These are phyloP conservation scores for Cardiocondyla obscurior DNA, from an alignment of 1,140 invertebrate genomes.

Conservation along the genomic window DNA sequence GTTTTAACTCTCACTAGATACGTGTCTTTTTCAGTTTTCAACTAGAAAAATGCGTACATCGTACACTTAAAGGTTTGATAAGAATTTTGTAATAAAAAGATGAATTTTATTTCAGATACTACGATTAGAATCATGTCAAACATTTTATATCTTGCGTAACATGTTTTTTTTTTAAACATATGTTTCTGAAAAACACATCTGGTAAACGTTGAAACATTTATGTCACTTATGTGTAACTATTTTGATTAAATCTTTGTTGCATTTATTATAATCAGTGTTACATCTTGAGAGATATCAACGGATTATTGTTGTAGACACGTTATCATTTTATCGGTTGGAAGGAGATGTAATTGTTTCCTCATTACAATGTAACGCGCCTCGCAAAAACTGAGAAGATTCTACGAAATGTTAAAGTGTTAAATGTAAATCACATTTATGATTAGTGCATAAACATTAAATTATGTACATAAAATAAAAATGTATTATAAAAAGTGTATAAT, in stretches of 20 bases:
- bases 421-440: constrained; percentile 18
- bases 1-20: not conserved
- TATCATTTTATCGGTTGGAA: not conserved
- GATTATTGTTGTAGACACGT: constrained; percentile 22
- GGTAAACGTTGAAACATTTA: constrained; percentile 8
- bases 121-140: not conserved
- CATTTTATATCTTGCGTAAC: not conserved
- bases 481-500: constrained; percentile 1
- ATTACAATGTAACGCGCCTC: not conserved
- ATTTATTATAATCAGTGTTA: not conserved
- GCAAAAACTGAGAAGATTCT: constrained; percentile 21
- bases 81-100: constrained; percentile 5
- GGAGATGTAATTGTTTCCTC: not conserved
- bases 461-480: not conserved
- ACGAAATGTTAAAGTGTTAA: constrained; percentile 9
- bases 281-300: constrained; percentile 2
- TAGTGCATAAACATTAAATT: not conserved
- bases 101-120: constrained; percentile 7
- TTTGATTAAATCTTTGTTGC: constrained; percentile 31
- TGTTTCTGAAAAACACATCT: not conserved
- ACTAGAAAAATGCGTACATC: not conserved
- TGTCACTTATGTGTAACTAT: not conserved
- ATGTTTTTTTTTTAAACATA: not conserved
- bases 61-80: constrained; percentile 16
- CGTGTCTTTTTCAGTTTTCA: not conserved